A percentile compares a stretch with the other conserved stretches of the same genome.
Evolutionary conservation across 2,888 invertebrate species (phyloP).

Genomic region (Entomobrya proxima): DNA sequence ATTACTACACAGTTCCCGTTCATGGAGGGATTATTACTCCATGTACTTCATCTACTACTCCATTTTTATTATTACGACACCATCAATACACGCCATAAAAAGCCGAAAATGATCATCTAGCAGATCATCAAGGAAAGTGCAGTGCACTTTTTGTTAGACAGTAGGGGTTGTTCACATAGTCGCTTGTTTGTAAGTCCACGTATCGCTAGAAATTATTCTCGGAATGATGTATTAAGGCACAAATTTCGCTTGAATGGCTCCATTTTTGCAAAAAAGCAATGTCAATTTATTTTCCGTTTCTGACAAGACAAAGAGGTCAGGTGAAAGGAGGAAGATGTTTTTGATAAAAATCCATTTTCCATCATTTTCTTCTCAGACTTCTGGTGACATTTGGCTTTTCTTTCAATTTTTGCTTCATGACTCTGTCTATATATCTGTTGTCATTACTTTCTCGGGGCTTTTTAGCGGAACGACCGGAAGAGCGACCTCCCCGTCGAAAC

Average conservation of each 20-base stretch:
- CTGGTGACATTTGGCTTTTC: no score
- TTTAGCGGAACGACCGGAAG: slow-evolving; percentile 87
- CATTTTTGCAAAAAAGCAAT: neutral
- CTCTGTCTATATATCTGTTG: neutral
- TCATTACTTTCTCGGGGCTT: neutral
- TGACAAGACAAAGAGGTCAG: neutral
- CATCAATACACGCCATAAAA: slow-evolving; percentile 23
- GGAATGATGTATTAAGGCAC: no score
- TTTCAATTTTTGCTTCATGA: no score
- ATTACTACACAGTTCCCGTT: no score
- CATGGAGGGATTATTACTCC: neutral
- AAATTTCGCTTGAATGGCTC: no score
- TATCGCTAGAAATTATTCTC: no score
- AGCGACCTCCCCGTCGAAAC: slow-evolving; percentile 87
- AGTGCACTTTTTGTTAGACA: neutral
- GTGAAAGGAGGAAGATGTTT: neutral
- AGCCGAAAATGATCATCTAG: neutral
- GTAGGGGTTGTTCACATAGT: neutral
- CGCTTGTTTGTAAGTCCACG: no score
- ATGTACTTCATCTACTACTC: neutral
- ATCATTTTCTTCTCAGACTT: neutral
- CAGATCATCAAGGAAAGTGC: slow-evolving; percentile 57
- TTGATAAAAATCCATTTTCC: neutral
- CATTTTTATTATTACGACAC: slow-evolving; percentile 32
- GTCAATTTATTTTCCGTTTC: neutral